Base-by-base conservation (phyloP, 2,888 invertebrate genomes). In the Ypsolopha sequella region DNA sequence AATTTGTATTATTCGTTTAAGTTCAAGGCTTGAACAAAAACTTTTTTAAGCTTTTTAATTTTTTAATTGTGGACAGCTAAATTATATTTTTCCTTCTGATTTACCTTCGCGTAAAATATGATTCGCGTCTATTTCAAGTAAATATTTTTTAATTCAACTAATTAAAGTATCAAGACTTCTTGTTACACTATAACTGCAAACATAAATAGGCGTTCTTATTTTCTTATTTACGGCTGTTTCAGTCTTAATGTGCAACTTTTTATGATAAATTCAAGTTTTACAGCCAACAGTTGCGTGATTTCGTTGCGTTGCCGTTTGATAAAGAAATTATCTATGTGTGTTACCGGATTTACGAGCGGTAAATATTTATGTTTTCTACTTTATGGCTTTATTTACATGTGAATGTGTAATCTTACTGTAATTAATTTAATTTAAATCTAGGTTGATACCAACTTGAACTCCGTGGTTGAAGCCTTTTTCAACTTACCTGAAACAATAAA, bases 151-250 rank as follows among this genome's bases (percentile, higher is more conserved):
- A 24, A 24, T 2, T 24, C 33, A 33, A 11, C 6, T 8, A 38
- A 11, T 24, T 8, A 38, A 39, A 51, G 45, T 46, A 70, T 65
- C 73, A 77, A 80, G 58, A 64, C 51, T 36, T n/a, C 36, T 57
- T 11, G 11, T 34, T 13, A 6, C 10, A 53, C 58, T 64, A 57
- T 24, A 64, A 59, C 66, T 68, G 68, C 73, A 72, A 74, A 73
- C 77, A 80, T 79, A 80, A 80, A 82, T 80, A 81, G 76, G 66
- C 66, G 73, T 67, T 77, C 73, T 77, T 76, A 80, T 81, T 80
- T 79, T 76, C 66, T 76, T 79, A 77, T 84, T 82, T 80, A 82
- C 66, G 76, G 70, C 73, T 73, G 73, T 76, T 80, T 74, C 68
- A 75, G 74, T 73, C 68, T 74, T 78, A 73, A 80, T 79, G 76